Percentiles rank a stretch among this genome's conserved stretches.
These are phyloP conservation scores for Hydroisotoma schaefferi DNA, from an alignment of 2,888 invertebrate genomes.

Conservation along the genomic window DNA sequence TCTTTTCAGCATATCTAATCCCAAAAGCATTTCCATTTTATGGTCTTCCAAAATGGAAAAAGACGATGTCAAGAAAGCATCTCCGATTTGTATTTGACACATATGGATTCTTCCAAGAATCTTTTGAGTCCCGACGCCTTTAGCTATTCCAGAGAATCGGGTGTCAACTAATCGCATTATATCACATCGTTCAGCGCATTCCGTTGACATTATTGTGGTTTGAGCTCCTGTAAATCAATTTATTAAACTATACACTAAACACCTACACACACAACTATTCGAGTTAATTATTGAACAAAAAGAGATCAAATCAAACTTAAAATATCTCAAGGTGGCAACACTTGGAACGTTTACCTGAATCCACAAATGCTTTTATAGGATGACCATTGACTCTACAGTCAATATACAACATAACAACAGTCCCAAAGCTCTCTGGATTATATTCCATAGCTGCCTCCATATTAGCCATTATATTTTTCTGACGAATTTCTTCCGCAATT, in stretches of 20 bases:
- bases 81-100: conserved; percentile 94
- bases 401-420: conserved; percentile 95
- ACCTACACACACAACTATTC: too few relatives aligned
- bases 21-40: conserved; percentile 97
- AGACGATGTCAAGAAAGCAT: conserved; percentile 88
- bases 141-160: conserved; percentile 92
- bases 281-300: too few relatives aligned
- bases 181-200: conserved; percentile 90
- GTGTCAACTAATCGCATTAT: conserved; percentile 73
- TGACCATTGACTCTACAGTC: conserved; percentile 95
- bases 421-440: conserved; percentile 96
- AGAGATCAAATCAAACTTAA: conserved; percentile 5
- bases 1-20: conserved; percentile 93
- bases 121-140: conserved; percentile 93
- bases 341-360: conserved; percentile 75
- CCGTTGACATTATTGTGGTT: conserved; percentile 96
- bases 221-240: conserved; percentile 67
- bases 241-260: neutral
- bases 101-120: conserved; percentile 96
- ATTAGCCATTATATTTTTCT: conserved; percentile 94
- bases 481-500: conserved; percentile 92
- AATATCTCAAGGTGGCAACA: too few relatives aligned
- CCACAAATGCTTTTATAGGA: conserved; percentile 96
- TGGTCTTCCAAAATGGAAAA: conserved; percentile 96
- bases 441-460: conserved; percentile 99